Percentiles rank a stretch among this genome's conserved stretches.
Conservation (phyloP, 2,113 vertebrate genomes). For the Peromyscus californicus region DNA sequence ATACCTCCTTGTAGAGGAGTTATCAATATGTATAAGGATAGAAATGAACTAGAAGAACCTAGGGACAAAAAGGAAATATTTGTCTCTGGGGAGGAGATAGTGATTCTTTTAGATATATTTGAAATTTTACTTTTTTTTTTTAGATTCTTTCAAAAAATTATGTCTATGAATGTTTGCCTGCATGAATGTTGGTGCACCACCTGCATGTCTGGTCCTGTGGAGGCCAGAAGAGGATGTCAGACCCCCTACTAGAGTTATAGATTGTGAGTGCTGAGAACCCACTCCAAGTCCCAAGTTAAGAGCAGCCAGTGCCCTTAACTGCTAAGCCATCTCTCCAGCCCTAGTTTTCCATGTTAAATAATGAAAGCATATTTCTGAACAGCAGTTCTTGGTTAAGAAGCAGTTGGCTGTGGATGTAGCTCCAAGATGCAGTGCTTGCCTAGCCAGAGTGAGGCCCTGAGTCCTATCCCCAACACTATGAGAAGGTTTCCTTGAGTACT, state of each 20-base stretch:
- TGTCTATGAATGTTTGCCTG: neutral
- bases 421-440: neutral
- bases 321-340: neutral
- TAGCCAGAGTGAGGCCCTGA: too few relatives aligned
- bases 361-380: constrained; percentile 29
- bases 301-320: neutral
- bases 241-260: neutral
- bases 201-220: neutral
- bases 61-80: neutral
- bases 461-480: neutral
- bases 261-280: too few relatives aligned
- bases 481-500: too few relatives aligned
- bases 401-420: neutral
- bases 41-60: neutral
- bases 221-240: neutral
- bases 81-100: neutral
- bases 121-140: neutral
- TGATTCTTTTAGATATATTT: constrained; percentile 22
- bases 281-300: too few relatives aligned
- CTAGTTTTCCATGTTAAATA: neutral
- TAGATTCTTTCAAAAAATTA: neutral
- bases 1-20: neutral
- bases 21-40: neutral
- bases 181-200: neutral
- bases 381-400: constrained; percentile 44